These are phyloP conservation scores for Drosophila erecta DNA, from an alignment of 1,140 invertebrate species.

Conservation along the genomic window DNA sequence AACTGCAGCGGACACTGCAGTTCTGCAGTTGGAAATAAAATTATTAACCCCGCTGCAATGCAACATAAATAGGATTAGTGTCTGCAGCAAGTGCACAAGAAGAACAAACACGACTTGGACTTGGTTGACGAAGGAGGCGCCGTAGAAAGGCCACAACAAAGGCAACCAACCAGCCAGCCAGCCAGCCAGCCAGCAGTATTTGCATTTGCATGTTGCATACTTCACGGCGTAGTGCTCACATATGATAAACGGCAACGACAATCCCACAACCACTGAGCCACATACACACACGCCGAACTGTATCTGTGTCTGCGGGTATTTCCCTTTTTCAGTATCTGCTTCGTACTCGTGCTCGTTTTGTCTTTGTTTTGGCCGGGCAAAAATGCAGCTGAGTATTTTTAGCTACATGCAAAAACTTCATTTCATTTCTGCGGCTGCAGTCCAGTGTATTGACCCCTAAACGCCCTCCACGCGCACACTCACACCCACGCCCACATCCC, in stretches of 20 bases:
- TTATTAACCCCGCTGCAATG: slow-evolving; percentile 83
- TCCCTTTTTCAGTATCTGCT: slow-evolving; percentile 38
- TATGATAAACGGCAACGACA: slow-evolving; percentile 80
- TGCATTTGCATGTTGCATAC: slow-evolving; percentile 79
- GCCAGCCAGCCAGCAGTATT: slow-evolving; percentile 31
- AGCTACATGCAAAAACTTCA: slow-evolving; percentile 74
- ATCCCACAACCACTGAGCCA: slow-evolving; percentile 53
- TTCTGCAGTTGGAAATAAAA: slow-evolving; percentile 76
- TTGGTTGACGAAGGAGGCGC: slow-evolving; percentile 13
- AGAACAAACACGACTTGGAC: slow-evolving; percentile 35
- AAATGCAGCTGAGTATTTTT: slow-evolving; percentile 76
- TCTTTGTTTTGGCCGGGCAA: slow-evolving; percentile 53
- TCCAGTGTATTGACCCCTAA: slow-evolving; percentile 77
- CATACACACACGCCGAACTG: slow-evolving; percentile 9
- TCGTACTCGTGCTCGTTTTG: slow-evolving; percentile 23
- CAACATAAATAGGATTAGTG: slow-evolving; percentile 84
- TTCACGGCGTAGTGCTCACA: slow-evolving; percentile 68
- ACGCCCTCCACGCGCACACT: slow-evolving; percentile 13
- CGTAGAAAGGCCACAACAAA: slow-evolving; percentile 38
- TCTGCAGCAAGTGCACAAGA: slow-evolving; percentile 66
- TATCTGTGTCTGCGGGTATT: slow-evolving; percentile 16
- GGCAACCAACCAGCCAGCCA: background rate
- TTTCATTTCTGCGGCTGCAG: slow-evolving; percentile 65
- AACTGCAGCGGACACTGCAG: slow-evolving; percentile 55
- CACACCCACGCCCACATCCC: slow-evolving; percentile 3